Base-by-base conservation (phyloP, 2,888 invertebrate genomes). In the Drosophila recens region DNA sequence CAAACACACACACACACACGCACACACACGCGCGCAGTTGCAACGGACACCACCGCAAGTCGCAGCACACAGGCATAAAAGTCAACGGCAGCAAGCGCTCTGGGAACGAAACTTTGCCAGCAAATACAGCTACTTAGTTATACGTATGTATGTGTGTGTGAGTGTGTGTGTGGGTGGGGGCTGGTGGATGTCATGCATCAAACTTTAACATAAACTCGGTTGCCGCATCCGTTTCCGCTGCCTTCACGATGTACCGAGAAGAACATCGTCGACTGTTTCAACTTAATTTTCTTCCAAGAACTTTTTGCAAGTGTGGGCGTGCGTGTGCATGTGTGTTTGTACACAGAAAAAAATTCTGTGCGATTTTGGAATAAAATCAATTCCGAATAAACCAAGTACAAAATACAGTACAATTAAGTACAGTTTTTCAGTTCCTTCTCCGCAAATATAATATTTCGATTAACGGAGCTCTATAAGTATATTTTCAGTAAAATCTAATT, bases 201-300 rank as follows among this genome's bases (percentile, higher is more conserved):
- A 87, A 87, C 86, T 87, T 86, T 85, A 87, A 86, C 78, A 87
- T 88, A 86, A 87, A 87, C 80, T 87, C 81, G 77, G 82, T 75
- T 86, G 87, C 79, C 86, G 80, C 81, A 80, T 87, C 85, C 85
- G 87, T 72, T 85, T 86, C 86, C 86, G 86, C 69, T 73, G 77
- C 74, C 72, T 75, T 54, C 71, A 54, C 56, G 63, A 58, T 63
- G 63, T 36, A 61, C 56, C 52, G 48, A 42, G 61, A 59, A 54
- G 43, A 53, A 65, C 67, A 53, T 78, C 67, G 76, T 79, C 67
- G 72, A 75, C 80, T 78, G 76, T 79, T 75, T 78, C 69, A 78
- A 72, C 87, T 75, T 70, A 85, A 77, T 88, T 88, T 80, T 82
- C 80, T 78, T 78, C 66, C 65, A 51, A 58, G 68, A 84, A 84